Base-by-base conservation (phyloP, 2,888 invertebrate genomes). In the Apodemia zela region DNA sequence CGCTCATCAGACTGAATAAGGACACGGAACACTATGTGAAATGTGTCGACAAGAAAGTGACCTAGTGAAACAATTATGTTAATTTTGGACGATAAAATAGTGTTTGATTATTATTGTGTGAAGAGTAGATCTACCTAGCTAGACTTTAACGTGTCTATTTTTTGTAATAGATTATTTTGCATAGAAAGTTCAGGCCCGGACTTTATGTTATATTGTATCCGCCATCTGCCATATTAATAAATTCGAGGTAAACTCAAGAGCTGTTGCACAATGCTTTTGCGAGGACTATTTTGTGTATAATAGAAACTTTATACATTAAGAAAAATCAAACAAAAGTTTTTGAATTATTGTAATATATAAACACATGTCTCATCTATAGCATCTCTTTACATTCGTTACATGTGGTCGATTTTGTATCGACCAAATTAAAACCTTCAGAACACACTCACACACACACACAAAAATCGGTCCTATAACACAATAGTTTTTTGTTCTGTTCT, bases 121-220 rank as follows among this genome's bases (percentile, higher is more conserved):
- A 79, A 69, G 72, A 68, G 72, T 83, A 83, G 80, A 75, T 70
- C 78, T 74, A 74, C 70, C 68, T 81, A 79, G 76, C 68, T 73
- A 74, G 72, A 69, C 67, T 72, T 76, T 73, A 73, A 75, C 73
- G 75, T 79, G 75, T 76, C 76, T 77, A 73, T 72, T 69, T 72
- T 73, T 72, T 61, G 65, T 64, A 58, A 63, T 49, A 63, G 47
- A 59, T 68, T 75, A 74, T 66, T 72, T 75, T 73, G 72, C 69
- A 72, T 77, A 73, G 70, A 73, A 67, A 77, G 78, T 76, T 74
- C 78, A 77, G 71, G 62, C 58, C 61, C 60, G 49, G 29, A 45
- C 51, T 47, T 67, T 66, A 51, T 11, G 21, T 51, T 51, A 51
- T 51, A 51, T 51, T 51, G 3, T 51, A 51, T 51, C 18, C 51